Evolutionary conservation across 2,888 invertebrate genomes (phyloP).

Genomic region (Eupithecia centaureata): DNA sequence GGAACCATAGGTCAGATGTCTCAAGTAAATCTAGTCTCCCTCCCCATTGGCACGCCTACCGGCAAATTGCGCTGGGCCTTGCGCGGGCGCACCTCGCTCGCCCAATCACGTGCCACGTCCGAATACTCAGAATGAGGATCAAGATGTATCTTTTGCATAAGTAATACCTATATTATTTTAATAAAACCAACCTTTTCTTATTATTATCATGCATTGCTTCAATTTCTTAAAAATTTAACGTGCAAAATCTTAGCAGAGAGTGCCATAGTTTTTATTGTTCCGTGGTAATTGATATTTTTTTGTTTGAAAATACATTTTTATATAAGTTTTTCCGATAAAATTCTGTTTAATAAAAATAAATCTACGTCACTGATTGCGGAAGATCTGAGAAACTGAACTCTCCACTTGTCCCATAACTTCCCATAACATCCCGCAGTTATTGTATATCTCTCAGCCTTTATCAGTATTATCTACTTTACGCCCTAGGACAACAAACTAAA

Average conservation of each 20-base stretch:
- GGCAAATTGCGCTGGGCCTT: conserved; percentile 66
- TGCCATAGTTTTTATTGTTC: not conserved
- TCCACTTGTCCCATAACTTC: conserved; percentile 9
- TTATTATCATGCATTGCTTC: not conserved
- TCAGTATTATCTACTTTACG: conserved; percentile 30
- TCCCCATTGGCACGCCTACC: conserved; percentile 68
- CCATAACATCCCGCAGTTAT: conserved; percentile 17
- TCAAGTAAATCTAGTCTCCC: conserved; percentile 47
- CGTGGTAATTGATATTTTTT: not conserved
- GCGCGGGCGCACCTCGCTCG: conserved; percentile 67
- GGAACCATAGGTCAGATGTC: conserved; percentile 44
- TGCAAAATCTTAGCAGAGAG: not conserved
- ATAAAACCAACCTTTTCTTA: not conserved
- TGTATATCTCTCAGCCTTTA: conserved; percentile 22
- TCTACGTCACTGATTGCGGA: not conserved
- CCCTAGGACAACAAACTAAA: conserved; percentile 51
- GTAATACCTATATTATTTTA: conserved; percentile 32
- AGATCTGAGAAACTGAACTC: not conserved
- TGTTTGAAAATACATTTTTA: not conserved
- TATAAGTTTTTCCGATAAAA: not conserved
- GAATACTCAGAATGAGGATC: conserved; percentile 58
- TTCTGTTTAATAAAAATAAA: not conserved
- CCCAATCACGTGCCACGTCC: conserved; percentile 64
- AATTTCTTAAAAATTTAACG: not conserved
- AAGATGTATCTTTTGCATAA: conserved; percentile 49